Conservation (phyloP, 2,888 invertebrate genomes). For the Alcis repandata region DNA sequence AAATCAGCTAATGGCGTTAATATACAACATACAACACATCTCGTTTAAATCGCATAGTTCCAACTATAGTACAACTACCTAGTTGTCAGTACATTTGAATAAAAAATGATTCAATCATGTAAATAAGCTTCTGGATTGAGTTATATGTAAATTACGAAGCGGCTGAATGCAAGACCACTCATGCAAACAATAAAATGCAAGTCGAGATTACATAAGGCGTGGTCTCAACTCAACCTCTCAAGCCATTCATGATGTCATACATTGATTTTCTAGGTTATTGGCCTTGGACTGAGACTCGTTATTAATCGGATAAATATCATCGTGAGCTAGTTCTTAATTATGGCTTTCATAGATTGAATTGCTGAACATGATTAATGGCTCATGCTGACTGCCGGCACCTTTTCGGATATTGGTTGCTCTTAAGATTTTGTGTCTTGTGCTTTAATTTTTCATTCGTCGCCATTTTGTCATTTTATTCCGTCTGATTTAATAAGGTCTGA, state of each 20-base stretch:
- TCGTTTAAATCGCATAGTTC: background rate
- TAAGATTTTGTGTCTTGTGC: background rate
- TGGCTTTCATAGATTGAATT: slow-evolving; percentile 5
- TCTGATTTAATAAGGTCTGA: background rate
- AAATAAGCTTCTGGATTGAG: background rate
- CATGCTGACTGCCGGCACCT: background rate
- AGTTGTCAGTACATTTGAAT: background rate
- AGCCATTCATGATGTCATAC: slow-evolving; percentile 32
- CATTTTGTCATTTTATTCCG: background rate
- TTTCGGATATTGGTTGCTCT: background rate
- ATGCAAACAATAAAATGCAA: slow-evolving; percentile 13
- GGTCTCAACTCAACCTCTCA: slow-evolving; percentile 14
- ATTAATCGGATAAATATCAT: slow-evolving; percentile 17
- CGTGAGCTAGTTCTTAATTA: slow-evolving; percentile 11
- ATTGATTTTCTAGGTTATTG: slow-evolving; percentile 24
- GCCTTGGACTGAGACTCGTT: slow-evolving; percentile 20
- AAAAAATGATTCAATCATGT: slow-evolving; percentile 2
- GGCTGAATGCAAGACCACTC: slow-evolving; percentile 7
- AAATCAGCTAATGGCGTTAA: background rate
- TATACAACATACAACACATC: background rate
- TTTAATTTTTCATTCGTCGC: background rate
- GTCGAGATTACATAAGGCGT: slow-evolving; percentile 23
- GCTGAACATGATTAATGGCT: slow-evolving; percentile 10
- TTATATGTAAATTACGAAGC: slow-evolving; percentile 2
- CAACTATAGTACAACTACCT: slow-evolving; percentile 5